Evolutionary conservation across 2,797 vertebrate species (phyloP), one percentile per base, ranked within the genome.

Genomic region (Sebastes matsubarae): DNA sequence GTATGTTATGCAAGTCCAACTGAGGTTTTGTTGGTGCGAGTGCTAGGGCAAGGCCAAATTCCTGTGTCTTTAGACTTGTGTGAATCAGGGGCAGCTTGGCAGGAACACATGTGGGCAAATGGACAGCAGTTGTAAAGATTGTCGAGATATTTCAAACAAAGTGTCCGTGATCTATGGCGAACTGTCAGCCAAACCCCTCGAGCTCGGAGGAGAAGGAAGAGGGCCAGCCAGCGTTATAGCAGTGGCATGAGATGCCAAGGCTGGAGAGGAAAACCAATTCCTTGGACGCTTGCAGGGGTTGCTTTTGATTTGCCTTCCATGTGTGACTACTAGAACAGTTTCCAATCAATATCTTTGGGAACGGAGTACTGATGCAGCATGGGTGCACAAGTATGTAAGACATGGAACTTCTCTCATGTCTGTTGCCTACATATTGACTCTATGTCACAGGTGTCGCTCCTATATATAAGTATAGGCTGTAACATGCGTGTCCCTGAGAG

Each of bases 91-190:
- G 83, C 78, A 81, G 78, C 92, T 95, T 95, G 93, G 94, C 94
- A 95, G 92, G 88, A 94, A 89, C 84, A 88, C 86, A 87, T 93
- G 91, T 93, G 93, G 93, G 92, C 93, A 95, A 94, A 93, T 89
- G 87, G 93, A 95, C 94, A 94, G 90, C 93, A 93, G 93, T 95
- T 95, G 92, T 94, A 94, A 94, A 95, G 91, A 93, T 91, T 90
- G 89, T 92, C 71, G 61, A 92, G 91, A 93, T 95, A 96, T 95
- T 95, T 96, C 93, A 96, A 95, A 96, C 94, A 95, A 90, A 91
- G 91, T 92, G 74, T 93, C 77, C 60, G 79, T 95, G 95, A 96
- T 96, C 93, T 94, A 95, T 95, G 90, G 89, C 91, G 86, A 93
- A 92, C 93, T 94, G 91, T 88, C 87, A 90, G 85, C 91, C 84